Conservation (phyloP, 1,140 invertebrate species). For the Pissodes strobi region DNA sequence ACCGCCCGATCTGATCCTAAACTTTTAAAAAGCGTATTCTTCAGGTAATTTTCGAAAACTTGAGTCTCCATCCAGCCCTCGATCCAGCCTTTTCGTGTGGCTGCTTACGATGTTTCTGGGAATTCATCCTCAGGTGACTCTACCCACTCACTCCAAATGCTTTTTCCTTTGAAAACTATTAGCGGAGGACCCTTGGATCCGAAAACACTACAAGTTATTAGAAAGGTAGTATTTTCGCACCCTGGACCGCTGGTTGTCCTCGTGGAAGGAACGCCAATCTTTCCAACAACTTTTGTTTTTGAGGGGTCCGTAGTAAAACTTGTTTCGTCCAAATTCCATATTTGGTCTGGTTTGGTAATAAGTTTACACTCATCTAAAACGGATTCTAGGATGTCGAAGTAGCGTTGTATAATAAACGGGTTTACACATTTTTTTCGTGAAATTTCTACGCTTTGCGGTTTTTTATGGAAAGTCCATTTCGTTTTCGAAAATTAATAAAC, state of each 20-base stretch:
- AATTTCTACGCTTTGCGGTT: constrained; percentile 52
- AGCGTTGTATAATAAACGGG: constrained; percentile 47
- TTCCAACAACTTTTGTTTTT: no score
- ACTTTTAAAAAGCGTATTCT: constrained; percentile 43
- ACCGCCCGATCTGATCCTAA: constrained; percentile 41
- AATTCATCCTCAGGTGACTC: constrained; percentile 26
- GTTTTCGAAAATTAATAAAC: constrained; percentile 51
- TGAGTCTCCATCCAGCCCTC: constrained; percentile 52
- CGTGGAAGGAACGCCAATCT: no score
- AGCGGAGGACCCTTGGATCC: constrained; percentile 51
- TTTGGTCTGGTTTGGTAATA: constrained; percentile 38
- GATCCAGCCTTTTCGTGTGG: no score
- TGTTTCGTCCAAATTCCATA: constrained; percentile 52
- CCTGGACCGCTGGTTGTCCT: constrained; percentile 46
- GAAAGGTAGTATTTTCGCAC: constrained; percentile 52
- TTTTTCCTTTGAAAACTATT: constrained; percentile 52
- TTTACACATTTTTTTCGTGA: constrained; percentile 45
- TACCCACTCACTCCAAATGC: constrained; percentile 38
- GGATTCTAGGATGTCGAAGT: constrained; percentile 43
- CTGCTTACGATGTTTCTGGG: constrained; percentile 48
- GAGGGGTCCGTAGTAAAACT: constrained; percentile 46
- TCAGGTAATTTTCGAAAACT: constrained; percentile 44
- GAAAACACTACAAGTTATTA: constrained; percentile 46
- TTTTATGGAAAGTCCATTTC: constrained; percentile 45
- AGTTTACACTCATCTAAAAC: constrained; percentile 39